Percentiles rank a stretch among this genome's conserved stretches.
Evolutionary conservation across 2,113 vertebrate species (phyloP).

Genomic region (Paracanthobrama guichenoti): DNA sequence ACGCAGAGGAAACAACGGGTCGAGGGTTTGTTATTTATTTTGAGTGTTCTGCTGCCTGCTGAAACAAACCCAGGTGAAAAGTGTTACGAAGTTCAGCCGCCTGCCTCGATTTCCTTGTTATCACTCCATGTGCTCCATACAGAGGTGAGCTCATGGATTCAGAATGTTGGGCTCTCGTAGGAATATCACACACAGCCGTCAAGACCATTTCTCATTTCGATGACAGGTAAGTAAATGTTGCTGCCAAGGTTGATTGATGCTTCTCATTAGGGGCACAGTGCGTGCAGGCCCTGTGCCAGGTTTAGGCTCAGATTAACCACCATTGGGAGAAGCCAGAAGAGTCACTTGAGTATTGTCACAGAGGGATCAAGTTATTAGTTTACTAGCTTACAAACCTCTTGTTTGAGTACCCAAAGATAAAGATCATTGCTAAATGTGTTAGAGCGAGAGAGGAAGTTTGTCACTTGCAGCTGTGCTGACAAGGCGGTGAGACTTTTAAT

Average conservation of each 20-base stretch:
- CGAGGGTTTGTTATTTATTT: slow-evolving; percentile 45
- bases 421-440: slow-evolving; percentile 4
- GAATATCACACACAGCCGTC: slow-evolving; percentile 30
- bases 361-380: slow-evolving; percentile 20
- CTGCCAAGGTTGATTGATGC: slow-evolving; percentile 46
- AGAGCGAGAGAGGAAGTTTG: neutral
- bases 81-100: neutral
- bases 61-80: slow-evolving; percentile 22
- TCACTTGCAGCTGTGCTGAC: neutral
- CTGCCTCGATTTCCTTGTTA: neutral
- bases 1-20: neutral
- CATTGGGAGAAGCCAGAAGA: neutral
- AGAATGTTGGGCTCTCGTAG: slow-evolving; percentile 36
- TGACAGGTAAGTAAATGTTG: slow-evolving; percentile 26
- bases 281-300: slow-evolving; percentile 12
- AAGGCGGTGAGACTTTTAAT: neutral
- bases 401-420: slow-evolving; percentile 10
- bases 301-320: slow-evolving; percentile 16
- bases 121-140: neutral
- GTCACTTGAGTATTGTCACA: neutral
- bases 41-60: neutral
- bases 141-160: slow-evolving; percentile 35
- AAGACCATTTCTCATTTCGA: slow-evolving; percentile 30
- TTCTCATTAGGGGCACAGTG: slow-evolving; percentile 46
- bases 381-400: slow-evolving; percentile 3